Base-by-base conservation (phyloP, 2,797 vertebrate species). In the Oreochromis grahami region DNA sequence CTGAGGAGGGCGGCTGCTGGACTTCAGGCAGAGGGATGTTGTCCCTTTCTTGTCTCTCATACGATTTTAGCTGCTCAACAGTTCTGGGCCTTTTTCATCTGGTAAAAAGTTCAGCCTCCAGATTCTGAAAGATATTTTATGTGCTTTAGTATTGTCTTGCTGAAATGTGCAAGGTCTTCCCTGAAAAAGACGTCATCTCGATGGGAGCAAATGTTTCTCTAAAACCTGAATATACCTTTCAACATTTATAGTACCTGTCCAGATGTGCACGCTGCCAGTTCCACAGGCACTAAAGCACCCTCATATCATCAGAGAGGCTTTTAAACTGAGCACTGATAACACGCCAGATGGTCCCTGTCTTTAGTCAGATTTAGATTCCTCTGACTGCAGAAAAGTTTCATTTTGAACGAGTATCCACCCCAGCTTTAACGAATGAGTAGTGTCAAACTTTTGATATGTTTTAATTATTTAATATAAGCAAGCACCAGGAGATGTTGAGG, bases 111-210 rank as follows among this genome's bases (percentile, higher is more conserved):
- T 60, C 56, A 6, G 29, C 56, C 9, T 56, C 55, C 5, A 17
- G 55, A 56, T 56, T 32, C 5, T 19, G 2, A 34, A 60, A 19
- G 56, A 34, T 34, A 11, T 60, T 60, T 60, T 34, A 34, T 60
- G 56, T 60, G 29, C 15, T 58, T 60, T 60, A 60, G 17, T 36
- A 12, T 60, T 1, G 58, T 34, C 32, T 60, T 60, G 9, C 9
- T 36, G 4, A 36, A 34, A 60, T 19, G 17, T 36, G 32, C 56
- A 60, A 34, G 0, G 29, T 19, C 29, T 60, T 60, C 0, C 0
- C 56, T 19, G 3, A 60, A 11, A 60, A 60, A 34, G 56, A 34
- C 5, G 9, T 60, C 56, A 60, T 60, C 56, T 60, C 5, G 1
- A 60, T 11, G 3, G 56, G 29, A 34, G 56, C 2, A 1, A 34